Conservation (phyloP, 1,140 invertebrate species). For the Pseudomyrmex concolor region DNA sequence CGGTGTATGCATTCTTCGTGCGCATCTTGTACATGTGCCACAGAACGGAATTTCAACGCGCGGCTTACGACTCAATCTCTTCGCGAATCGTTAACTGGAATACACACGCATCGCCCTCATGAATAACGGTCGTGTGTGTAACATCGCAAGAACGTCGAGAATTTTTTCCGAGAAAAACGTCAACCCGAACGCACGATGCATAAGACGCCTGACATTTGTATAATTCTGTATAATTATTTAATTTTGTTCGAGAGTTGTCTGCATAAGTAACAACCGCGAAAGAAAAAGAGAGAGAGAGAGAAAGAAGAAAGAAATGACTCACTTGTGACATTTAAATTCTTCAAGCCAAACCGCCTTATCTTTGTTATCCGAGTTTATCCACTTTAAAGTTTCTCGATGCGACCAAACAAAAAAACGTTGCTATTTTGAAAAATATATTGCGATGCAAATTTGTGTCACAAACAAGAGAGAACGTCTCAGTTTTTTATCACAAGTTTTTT, state of each 20-base stretch:
- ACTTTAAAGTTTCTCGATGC: slow-evolving; percentile 2
- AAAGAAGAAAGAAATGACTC: not conserved
- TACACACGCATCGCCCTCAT: slow-evolving; percentile 2
- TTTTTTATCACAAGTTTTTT: not conserved
- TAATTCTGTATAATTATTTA: slow-evolving; percentile 38
- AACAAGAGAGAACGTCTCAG: not conserved
- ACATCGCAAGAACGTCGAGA: slow-evolving; percentile 12
- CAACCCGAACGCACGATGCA: not conserved
- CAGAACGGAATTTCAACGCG: slow-evolving; percentile 45
- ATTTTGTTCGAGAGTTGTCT: not conserved
- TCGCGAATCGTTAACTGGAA: slow-evolving; percentile 12
- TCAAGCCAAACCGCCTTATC: slow-evolving; percentile 14
- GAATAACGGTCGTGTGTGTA: slow-evolving; percentile 26
- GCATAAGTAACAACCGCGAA: not conserved
- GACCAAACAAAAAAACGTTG: not conserved
- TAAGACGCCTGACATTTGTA: slow-evolving; percentile 26
- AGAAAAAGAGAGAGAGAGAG: no score
- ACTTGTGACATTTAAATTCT: slow-evolving; percentile 16
- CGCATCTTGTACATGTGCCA: not conserved
- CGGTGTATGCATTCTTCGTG: slow-evolving; percentile 10
- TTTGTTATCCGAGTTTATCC: not conserved
- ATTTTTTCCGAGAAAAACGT: slow-evolving; percentile 34
- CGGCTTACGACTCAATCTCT: not conserved
- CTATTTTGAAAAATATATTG: not conserved
- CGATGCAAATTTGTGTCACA: not conserved